Evolutionary conservation across 2,888 invertebrate species (phyloP).

Genomic region (Andrena dorsata): DNA sequence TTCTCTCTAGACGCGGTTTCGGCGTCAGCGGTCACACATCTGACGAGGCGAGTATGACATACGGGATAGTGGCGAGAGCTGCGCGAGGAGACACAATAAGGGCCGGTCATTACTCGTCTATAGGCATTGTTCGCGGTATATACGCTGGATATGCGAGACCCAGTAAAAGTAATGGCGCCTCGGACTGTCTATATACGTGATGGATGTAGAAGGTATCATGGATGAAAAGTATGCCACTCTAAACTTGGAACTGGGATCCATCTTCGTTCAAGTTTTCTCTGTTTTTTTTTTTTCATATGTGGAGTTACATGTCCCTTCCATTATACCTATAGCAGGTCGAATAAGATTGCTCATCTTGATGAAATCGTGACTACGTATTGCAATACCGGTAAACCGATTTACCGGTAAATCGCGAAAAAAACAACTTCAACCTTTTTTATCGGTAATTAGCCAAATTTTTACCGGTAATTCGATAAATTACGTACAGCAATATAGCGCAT

Average conservation of each 20-base stretch:
- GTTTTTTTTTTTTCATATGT: not conserved
- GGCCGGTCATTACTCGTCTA: conserved; percentile 78
- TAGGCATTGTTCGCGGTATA: conserved; percentile 79
- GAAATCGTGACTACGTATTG: too few species aligned
- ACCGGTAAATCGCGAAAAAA: too few species aligned
- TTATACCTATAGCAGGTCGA: too few species aligned
- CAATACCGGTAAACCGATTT: too few species aligned
- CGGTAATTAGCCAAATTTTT: too few species aligned
- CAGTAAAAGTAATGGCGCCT: conserved; percentile 75
- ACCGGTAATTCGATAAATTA: too few species aligned
- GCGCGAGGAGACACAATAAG: conserved; percentile 73
- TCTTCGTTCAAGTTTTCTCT: not conserved
- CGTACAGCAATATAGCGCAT: too few species aligned
- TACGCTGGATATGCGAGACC: conserved; percentile 74
- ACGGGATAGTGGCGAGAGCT: conserved; percentile 65
- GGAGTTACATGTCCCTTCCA: not conserved
- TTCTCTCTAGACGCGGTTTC: conserved; percentile 49
- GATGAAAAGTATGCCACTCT: too few species aligned
- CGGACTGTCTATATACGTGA: conserved; percentile 70
- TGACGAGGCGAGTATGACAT: conserved; percentile 59
- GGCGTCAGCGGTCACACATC: conserved; percentile 31
- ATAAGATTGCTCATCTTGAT: too few species aligned
- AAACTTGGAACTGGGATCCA: too few species aligned
- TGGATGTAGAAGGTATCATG: too few species aligned
- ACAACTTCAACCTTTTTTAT: too few species aligned